A percentile compares a stretch with the other conserved stretches of the same genome.
These are phyloP conservation scores for Leiothrix lutea DNA, from an alignment of 2,113 vertebrate genomes.

Conservation along the genomic window DNA sequence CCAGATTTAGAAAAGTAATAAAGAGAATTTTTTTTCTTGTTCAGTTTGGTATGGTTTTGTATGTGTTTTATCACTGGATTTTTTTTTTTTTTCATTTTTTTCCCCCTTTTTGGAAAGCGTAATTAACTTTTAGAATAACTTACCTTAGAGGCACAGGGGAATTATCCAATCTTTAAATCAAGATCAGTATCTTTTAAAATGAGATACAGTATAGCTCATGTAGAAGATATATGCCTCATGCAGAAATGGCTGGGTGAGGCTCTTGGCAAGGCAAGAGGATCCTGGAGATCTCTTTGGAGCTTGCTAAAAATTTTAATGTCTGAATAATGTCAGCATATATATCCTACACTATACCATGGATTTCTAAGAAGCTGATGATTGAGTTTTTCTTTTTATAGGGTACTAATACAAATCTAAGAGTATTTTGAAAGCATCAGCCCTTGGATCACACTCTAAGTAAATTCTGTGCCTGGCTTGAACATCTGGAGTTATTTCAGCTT, in stretches of 20 bases:
- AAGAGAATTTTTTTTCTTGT: too few species aligned
- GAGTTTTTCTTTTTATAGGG: neutral
- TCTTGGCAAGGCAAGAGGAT: neutral
- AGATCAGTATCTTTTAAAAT: slow-evolving; percentile 29
- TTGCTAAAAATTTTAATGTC: neutral
- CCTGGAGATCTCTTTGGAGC: neutral
- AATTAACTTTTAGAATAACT: slow-evolving; percentile 9
- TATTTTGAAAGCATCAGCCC: neutral
- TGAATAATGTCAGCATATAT: neutral
- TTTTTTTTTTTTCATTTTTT: neutral
- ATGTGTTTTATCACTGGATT: too few species aligned
- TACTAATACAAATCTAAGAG: neutral
- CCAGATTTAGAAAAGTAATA: neutral
- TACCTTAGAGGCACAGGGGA: neutral
- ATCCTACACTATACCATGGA: neutral
- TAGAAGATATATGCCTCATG: neutral
- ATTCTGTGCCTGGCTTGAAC: neutral
- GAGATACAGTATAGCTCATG: neutral
- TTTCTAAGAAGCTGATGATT: neutral
- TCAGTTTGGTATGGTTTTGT: neutral
- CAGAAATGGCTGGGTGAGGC: slow-evolving; percentile 13
- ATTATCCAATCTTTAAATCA: slow-evolving; percentile 26
- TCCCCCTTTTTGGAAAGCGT: neutral
- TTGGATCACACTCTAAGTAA: neutral
- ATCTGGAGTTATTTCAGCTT: neutral